Conservation (phyloP, 2,797 vertebrate species). For the Tolypeutes matacus region DNA sequence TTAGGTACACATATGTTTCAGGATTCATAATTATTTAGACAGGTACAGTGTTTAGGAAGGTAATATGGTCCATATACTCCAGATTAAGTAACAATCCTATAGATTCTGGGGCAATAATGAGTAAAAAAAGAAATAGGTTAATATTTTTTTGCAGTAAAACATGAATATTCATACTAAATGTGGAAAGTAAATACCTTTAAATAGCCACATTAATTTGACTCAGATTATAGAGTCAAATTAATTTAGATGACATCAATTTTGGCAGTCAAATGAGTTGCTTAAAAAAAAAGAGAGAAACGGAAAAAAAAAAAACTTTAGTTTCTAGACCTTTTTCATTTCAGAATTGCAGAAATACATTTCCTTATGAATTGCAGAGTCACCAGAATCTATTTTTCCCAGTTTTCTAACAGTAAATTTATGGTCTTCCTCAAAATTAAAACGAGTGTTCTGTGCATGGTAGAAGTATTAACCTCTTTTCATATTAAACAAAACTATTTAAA, state of each 20-base stretch:
- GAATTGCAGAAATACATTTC: neutral
- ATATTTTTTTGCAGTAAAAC: neutral
- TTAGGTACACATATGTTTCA: neutral
- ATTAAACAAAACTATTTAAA: neutral
- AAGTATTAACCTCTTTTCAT: neutral
- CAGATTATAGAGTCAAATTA: neutral
- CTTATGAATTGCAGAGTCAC: neutral
- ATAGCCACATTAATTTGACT: neutral
- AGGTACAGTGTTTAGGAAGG: neutral
- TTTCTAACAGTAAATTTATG: neutral
- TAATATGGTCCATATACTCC: neutral
- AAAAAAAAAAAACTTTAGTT: neutral
- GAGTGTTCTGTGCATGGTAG: neutral
- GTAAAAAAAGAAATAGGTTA: neutral
- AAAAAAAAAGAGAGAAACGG: neutral
- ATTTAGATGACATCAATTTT: neutral
- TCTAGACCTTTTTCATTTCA: neutral
- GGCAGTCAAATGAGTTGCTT: neutral
- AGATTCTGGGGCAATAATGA: neutral
- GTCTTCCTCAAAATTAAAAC: conserved; percentile 10
- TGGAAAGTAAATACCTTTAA: neutral
- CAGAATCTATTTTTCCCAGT: neutral
- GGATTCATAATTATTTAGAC: neutral
- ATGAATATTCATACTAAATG: neutral
- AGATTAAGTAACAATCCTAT: neutral